Evolutionary conservation across 2,888 invertebrate species (phyloP), one percentile per base, ranked within the genome.

Genomic region (Spisula subtruncata): DNA sequence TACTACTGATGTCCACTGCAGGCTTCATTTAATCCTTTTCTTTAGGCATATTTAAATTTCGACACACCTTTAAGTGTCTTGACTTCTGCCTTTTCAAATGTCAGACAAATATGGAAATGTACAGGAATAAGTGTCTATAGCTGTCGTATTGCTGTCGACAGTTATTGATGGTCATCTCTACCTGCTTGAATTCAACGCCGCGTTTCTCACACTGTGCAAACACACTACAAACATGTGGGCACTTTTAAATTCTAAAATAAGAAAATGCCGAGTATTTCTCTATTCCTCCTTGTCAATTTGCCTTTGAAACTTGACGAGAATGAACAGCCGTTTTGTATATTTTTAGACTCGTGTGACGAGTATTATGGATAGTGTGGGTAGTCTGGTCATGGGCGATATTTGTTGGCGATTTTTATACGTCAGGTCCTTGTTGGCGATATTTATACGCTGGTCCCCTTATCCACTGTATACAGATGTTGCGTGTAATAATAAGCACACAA

Each of bases 1-100:
- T 85, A 79, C 87, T 75, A 51, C 85, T 85, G 88, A 87, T 89
- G 92, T 87, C 87, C 88, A 75, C 85, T 92, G 89, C 85, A 91
- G 90, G 92, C 90, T 82, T 87, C 79, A 92, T 92, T 92, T 84
- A 89, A 81, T 88, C 60, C 83, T 60, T 75, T 90, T 89, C 87
- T 91, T 87, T 56, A n/a, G 56, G 86, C 83, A 87, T 85, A 89
- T 91, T 91, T 87, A 89, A 89, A 89, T 87, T 87, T 88, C 81
- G 66, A 79, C 87, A 85, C 91, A 89, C 87, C 89, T 90, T 85
- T 75, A 71, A 86, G 82, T 54, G 48, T 60, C 71, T 51, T 48
- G 81, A 85, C 86, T 83, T 84, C 54, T 29, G 56, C 51, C 87
- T 84, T 81, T 87, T 89, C 89, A 86, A 48, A 66, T 83, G 86